A percentile compares a stretch with the other conserved stretches of the same genome.
These are phyloP conservation scores for Mythimna loreyi DNA, from an alignment of 2,888 invertebrate species.

Conservation along the genomic window DNA sequence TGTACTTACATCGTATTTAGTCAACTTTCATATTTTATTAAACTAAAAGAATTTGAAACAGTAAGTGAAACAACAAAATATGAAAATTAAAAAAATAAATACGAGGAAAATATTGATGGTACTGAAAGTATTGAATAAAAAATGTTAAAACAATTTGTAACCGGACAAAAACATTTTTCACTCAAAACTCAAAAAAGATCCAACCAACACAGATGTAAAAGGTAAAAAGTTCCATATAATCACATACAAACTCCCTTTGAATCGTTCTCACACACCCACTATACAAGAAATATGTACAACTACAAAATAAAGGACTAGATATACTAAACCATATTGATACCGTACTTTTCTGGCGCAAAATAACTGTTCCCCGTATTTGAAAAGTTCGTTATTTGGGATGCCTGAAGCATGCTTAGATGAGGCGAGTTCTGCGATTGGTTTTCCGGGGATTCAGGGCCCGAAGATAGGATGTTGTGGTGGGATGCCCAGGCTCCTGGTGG, in stretches of 20 bases:
- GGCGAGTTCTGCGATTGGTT: slow-evolving; percentile 86
- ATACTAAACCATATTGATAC: slow-evolving; percentile 90
- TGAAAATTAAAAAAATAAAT: slow-evolving; percentile 56
- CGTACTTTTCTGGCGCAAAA: slow-evolving; percentile 89
- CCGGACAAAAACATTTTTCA: slow-evolving; percentile 17
- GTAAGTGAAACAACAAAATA: slow-evolving; percentile 61
- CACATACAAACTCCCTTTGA: slow-evolving; percentile 59
- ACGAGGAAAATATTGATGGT: slow-evolving; percentile 45
- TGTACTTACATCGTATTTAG: slow-evolving; percentile 76
- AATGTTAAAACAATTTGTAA: background rate
- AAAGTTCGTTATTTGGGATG: slow-evolving; percentile 89
- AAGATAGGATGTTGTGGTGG: slow-evolving; percentile 86
- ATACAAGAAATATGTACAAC: slow-evolving; percentile 73
- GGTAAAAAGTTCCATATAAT: slow-evolving; percentile 43
- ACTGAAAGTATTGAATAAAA: slow-evolving; percentile 28
- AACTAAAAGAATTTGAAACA: slow-evolving; percentile 45
- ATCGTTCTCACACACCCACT: slow-evolving; percentile 59
- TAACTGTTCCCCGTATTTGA: slow-evolving; percentile 88
- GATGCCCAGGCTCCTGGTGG: slow-evolving; percentile 87
- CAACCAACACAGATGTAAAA: background rate
- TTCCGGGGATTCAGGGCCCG: slow-evolving; percentile 87
- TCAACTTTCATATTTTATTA: slow-evolving; percentile 64
- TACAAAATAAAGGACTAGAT: slow-evolving; percentile 79
- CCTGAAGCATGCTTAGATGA: slow-evolving; percentile 88
- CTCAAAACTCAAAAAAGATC: slow-evolving; percentile 18